A percentile compares a stretch with the other conserved stretches of the same genome.
These are phyloP conservation scores for Cecidostiba fungosa DNA, from an alignment of 2,888 invertebrate species.

Conservation along the genomic window DNA sequence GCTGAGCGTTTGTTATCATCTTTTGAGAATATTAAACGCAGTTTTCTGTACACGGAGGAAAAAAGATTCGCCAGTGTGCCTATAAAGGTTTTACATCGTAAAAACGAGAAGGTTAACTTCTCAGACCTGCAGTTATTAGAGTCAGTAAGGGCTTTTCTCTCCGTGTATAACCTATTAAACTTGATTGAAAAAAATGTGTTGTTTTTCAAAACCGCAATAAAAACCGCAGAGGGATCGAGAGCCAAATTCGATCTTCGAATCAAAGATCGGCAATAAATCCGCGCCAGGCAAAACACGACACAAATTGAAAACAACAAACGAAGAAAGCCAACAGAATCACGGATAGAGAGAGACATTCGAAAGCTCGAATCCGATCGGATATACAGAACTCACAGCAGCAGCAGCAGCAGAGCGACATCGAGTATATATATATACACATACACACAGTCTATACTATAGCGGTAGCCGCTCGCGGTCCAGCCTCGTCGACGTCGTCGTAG, in stretches of 20 bases:
- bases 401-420: background rate
- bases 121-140: no score
- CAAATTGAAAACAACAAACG: conserved; percentile 23
- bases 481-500: background rate
- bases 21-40: background rate
- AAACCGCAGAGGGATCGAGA: background rate
- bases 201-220: background rate
- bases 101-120: no score
- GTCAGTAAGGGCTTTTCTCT: no score
- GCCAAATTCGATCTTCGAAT: background rate
- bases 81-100: no score
- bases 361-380: background rate
- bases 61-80: no score
- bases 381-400: background rate
- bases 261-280: conserved; percentile 11
- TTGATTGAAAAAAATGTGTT: no score
- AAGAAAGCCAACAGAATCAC: background rate
- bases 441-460: background rate
- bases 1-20: background rate
- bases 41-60: background rate
- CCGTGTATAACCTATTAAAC: no score
- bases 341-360: background rate
- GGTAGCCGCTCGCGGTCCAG: background rate
- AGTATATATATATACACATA: background rate
- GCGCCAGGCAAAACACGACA: background rate